Evolutionary conservation across 2,797 vertebrate species (phyloP).

Genomic region (Eremophila alpestris): DNA sequence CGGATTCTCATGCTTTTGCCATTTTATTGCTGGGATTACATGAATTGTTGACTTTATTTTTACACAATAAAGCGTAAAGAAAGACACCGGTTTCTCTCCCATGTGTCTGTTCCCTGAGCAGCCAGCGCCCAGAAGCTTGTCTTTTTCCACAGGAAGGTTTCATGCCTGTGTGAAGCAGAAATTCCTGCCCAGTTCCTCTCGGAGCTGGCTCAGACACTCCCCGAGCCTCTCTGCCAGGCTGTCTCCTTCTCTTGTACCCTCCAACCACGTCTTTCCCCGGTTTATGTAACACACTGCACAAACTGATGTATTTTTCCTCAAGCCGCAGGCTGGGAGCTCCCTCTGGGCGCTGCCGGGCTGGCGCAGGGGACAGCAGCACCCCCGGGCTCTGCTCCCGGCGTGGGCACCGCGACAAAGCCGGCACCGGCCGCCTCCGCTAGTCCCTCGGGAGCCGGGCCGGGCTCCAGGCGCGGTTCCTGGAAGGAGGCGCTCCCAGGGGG

Average conservation of each 20-base stretch:
- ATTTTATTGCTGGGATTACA: slow-evolving; percentile 80
- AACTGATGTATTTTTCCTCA: rapidly evolving
- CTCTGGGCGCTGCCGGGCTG: not conserved
- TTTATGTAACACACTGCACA: not conserved
- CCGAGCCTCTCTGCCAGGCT: not conserved
- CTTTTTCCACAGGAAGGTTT: not conserved
- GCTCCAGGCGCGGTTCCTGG: rapidly evolving
- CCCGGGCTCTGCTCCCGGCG: not conserved
- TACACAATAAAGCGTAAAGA: slow-evolving; percentile 86
- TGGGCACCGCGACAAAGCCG: rapidly evolving
- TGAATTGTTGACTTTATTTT: slow-evolving; percentile 86
- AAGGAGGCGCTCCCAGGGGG: not conserved
- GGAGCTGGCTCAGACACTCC: not conserved
- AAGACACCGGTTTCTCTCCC: slow-evolving; percentile 34
- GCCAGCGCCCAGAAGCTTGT: not conserved
- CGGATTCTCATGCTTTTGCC: slow-evolving; percentile 76
- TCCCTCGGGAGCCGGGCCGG: not conserved
- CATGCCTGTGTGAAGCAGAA: not conserved
- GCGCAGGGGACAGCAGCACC: not conserved
- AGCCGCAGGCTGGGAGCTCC: not conserved
- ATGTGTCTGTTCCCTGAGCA: not conserved
- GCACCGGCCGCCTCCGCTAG: rapidly evolving
- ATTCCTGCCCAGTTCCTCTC: not conserved
- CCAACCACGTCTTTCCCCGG: rapidly evolving
- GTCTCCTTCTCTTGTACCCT: not conserved